phyloP scores from a whole-genome alignment of 2,888 invertebrate species.

The Scelioninae gen. 1 region DNA sequence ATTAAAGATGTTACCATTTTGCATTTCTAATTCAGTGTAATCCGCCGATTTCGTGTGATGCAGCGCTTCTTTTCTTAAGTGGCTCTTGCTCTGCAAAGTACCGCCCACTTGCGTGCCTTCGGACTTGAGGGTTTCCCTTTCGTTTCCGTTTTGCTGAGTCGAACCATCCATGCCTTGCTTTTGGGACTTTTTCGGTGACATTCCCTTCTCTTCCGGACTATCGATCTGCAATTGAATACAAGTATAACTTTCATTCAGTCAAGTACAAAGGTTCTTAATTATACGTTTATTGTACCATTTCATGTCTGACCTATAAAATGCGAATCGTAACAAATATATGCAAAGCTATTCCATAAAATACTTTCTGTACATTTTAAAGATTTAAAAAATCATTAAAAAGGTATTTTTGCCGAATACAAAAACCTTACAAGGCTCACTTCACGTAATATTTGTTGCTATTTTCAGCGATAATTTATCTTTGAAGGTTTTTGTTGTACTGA shows the following conservation, averaged over 20 bases:
- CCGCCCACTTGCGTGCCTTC: constrained; percentile 94
- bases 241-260: neutral
- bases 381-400: constrained; percentile 3
- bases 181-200: constrained; percentile 84
- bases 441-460: neutral
- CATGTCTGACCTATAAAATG: constrained; percentile 22
- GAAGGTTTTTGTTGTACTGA: neutral
- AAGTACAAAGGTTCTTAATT: neutral
- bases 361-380: neutral
- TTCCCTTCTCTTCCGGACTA: constrained; percentile 84
- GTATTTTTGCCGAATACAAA: neutral
- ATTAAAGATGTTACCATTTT: constrained; percentile 82
- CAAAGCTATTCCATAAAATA: constrained; percentile 6
- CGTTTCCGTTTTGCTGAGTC: constrained; percentile 81
- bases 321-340: constrained; percentile 5
- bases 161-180: constrained; percentile 86
- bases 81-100: constrained; percentile 85
- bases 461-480: neutral
- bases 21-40: constrained; percentile 85
- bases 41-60: constrained; percentile 85
- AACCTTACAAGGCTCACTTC: neutral
- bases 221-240: constrained; percentile 77
- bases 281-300: neutral
- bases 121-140: constrained; percentile 87
- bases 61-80: constrained; percentile 80